A percentile compares a stretch with the other conserved stretches of the same genome.
Evolutionary conservation across 2,113 vertebrate species (phyloP).

Genomic region (Phalacrocorax aristotelis): DNA sequence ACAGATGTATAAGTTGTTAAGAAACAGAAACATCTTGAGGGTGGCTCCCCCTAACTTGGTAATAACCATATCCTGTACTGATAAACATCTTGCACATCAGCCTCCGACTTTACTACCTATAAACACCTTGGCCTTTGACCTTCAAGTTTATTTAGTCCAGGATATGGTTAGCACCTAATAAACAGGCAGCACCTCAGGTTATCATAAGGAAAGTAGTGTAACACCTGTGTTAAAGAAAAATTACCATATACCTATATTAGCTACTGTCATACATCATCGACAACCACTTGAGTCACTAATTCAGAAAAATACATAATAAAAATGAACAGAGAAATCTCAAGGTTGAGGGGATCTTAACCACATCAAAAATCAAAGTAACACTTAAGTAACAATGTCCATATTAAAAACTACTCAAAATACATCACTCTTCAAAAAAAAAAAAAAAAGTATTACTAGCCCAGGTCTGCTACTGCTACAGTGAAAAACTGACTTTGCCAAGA

Average conservation of each 20-base stretch:
- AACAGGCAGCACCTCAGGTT: constrained; percentile 57
- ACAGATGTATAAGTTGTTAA: neutral
- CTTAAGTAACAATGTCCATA: neutral
- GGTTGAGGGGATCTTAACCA: neutral
- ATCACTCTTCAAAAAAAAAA: neutral
- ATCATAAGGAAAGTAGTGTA: constrained; percentile 2
- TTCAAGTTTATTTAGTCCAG: constrained; percentile 64
- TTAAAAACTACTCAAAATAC: neutral
- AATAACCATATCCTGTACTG: constrained; percentile 40
- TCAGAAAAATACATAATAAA: neutral
- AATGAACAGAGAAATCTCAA: neutral
- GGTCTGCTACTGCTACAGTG: neutral
- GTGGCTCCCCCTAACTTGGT: neutral
- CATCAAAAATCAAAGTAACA: neutral
- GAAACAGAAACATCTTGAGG: constrained; percentile 20
- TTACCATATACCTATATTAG: neutral
- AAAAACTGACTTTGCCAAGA: neutral
- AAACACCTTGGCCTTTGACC: constrained; percentile 66
- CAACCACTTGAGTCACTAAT: neutral
- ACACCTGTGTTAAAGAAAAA: constrained; percentile 4
- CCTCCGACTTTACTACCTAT: constrained; percentile 59
- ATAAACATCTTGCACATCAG: constrained; percentile 66
- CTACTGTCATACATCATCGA: neutral
- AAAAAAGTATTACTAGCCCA: neutral
- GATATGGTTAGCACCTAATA: constrained; percentile 70